phyloP scores from a whole-genome alignment of 2,888 invertebrate species.

The Ametastegia equiseti region DNA sequence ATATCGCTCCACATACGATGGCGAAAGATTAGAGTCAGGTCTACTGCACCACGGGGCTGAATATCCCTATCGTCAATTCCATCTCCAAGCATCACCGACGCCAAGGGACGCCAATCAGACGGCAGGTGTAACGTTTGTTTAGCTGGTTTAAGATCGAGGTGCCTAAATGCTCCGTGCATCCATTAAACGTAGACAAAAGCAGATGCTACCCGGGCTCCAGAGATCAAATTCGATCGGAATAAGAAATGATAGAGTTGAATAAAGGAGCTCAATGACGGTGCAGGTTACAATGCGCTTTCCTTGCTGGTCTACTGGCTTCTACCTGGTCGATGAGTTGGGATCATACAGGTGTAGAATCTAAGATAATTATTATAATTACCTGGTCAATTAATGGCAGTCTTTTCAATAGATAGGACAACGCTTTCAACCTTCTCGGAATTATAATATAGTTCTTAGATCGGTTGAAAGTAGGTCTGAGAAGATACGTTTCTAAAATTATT shows the following conservation, averaged over 20 bases:
- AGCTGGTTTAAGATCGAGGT: conserved; percentile 1
- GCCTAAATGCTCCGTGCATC: conserved; percentile 25
- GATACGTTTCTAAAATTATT: too few relatives aligned
- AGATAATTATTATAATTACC: conserved; percentile 44
- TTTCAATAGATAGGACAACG: conserved; percentile 13
- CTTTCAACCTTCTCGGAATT: neutral
- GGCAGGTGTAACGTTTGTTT: conserved; percentile 44
- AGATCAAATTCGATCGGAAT: conserved; percentile 20
- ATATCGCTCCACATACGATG: neutral
- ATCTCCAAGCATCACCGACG: neutral
- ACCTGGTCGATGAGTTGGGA: neutral
- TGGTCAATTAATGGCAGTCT: conserved; percentile 19
- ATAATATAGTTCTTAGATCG: neutral
- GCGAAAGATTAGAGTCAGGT: neutral
- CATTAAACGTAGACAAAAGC: conserved; percentile 48
- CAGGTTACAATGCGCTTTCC: neutral
- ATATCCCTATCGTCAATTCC: conserved; percentile 28
- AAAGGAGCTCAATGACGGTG: conserved; percentile 41
- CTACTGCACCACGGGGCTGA: neutral
- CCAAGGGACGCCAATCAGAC: conserved; percentile 37
- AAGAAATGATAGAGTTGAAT: conserved; percentile 40
- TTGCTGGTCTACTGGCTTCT: neutral
- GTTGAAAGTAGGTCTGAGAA: neutral
- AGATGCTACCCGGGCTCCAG: conserved; percentile 13
- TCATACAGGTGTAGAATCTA: conserved; percentile 25